Evolutionary conservation across 1,140 invertebrate species (phyloP), one percentile per base, ranked within the genome.

Genomic region (Scylla paramamosain): DNA sequence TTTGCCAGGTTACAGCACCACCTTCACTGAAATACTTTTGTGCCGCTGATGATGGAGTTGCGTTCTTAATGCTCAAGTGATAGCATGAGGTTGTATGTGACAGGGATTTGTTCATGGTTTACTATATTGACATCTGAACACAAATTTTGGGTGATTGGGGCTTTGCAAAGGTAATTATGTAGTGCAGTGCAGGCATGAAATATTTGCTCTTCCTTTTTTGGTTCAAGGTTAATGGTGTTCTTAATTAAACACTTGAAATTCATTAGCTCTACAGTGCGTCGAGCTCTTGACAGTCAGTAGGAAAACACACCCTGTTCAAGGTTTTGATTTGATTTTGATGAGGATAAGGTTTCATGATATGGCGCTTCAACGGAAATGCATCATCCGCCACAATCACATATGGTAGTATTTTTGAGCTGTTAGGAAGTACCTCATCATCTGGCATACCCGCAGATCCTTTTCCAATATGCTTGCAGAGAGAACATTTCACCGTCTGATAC

Each of bases 221-320:
- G 32, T 90, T 14, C 32, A 95, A 92, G 28, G n/a, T n/a, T n/a
- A n/a, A n/a, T n/a, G n/a, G n/a, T n/a, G n/a, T n/a, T 94, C 3
- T 31, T 39, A 67, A n/a, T 45, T 39, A 95, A 95, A 95, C 10
- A 95, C 88, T 91, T 82, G 12, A 87, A 82, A 95, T 39, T 86
- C 91, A 95, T 95, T 95, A 28, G 29, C 29, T 14, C 95, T 95
- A 4, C 93, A 94, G 67, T 95, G 95, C 3, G 89, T 20, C 95
- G 8, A 46, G 39, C n/a, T n/a, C n/a, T n/a, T n/a, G n/a, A n/a
- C n/a, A n/a, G n/a, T n/a, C n/a, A n/a, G n/a, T n/a, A n/a, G 95
- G 28, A 95, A 92, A 94, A 95, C 25, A 96, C 59, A 7, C 87
- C 29, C 45, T 95, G 29, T 59, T 67, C 32, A 3, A 88, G 20